phyloP scores from a whole-genome alignment of 2,888 invertebrate species.

The Brachyopa scutellaris region DNA sequence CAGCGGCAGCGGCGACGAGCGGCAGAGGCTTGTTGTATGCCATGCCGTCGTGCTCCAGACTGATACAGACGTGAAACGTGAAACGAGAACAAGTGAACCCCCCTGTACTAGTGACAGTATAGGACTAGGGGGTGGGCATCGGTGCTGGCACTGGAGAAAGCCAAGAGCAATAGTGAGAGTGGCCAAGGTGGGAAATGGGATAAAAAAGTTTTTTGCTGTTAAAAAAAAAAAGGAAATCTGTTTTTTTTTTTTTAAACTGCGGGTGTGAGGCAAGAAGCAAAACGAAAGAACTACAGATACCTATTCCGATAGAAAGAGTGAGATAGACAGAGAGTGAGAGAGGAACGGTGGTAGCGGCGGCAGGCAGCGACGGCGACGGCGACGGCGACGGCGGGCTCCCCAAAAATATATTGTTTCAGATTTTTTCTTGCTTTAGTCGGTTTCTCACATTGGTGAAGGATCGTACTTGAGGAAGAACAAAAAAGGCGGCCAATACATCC shows the following conservation, averaged over 20 bases:
- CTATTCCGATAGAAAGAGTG: slow-evolving; percentile 63
- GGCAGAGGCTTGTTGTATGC: slow-evolving; percentile 72
- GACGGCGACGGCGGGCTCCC: slow-evolving; percentile 75
- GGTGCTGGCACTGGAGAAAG: slow-evolving; percentile 52
- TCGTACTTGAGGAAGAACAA: slow-evolving; percentile 76
- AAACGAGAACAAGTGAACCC: slow-evolving; percentile 33
- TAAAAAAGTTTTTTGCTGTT: slow-evolving; percentile 69
- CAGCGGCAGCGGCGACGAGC: slow-evolving; percentile 71
- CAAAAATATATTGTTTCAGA: slow-evolving; percentile 82
- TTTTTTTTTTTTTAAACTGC: slow-evolving; percentile 27
- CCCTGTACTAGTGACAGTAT: slow-evolving; percentile 10
- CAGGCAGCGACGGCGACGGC: slow-evolving; percentile 25
- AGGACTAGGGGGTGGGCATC: slow-evolving; percentile 27
- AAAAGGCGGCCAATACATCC: slow-evolving; percentile 66
- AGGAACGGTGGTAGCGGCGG: too few species aligned
- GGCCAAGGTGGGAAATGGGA: slow-evolving; percentile 62
- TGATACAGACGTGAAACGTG: slow-evolving; percentile 61
- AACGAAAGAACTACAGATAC: slow-evolving; percentile 56
- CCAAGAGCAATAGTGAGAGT: slow-evolving; percentile 68
- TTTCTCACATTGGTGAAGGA: slow-evolving; percentile 83
- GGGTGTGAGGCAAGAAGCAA: slow-evolving; percentile 54
- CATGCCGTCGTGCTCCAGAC: slow-evolving; percentile 60
- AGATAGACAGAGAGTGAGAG: slow-evolving; percentile 37
- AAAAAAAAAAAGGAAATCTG: slow-evolving; percentile 34
- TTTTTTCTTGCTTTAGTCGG: slow-evolving; percentile 83